phyloP scores from a whole-genome alignment of 2,888 invertebrate genomes.

The Shargacucullia verbasci region DNA sequence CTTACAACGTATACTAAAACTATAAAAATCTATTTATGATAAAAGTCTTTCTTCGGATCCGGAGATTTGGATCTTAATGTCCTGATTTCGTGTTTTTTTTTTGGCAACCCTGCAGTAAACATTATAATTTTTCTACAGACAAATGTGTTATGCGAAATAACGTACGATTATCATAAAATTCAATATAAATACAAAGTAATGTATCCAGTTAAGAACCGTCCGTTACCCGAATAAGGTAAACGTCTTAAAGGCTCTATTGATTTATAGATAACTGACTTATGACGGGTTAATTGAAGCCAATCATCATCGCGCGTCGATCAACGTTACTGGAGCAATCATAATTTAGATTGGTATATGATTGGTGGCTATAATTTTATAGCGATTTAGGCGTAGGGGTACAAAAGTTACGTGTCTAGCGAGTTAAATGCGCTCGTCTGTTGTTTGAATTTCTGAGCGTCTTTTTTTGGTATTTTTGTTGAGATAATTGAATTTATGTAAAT shows the following conservation, averaged over 20 bases:
- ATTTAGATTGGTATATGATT: constrained; percentile 56
- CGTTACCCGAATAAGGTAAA: constrained; percentile 35
- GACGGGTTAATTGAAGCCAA: constrained; percentile 72
- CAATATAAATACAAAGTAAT: constrained; percentile 8
- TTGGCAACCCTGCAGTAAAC: too few species aligned
- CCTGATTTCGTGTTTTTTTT: too few species aligned
- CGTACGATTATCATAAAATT: neutral
- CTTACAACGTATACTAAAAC: too few species aligned
- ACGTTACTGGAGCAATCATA: constrained; percentile 52
- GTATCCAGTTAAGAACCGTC: constrained; percentile 10
- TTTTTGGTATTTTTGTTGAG: neutral
- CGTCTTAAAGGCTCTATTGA: constrained; percentile 61
- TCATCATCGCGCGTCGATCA: constrained; percentile 62
- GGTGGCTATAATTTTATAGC: constrained; percentile 57
- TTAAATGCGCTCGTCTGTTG: constrained; percentile 14
- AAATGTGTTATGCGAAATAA: neutral
- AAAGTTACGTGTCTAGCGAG: constrained; percentile 32
- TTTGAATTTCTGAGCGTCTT: constrained; percentile 24
- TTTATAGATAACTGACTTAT: constrained; percentile 68
- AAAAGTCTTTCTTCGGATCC: too few species aligned
- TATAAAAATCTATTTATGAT: too few species aligned
- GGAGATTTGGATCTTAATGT: too few species aligned
- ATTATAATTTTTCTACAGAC: too few species aligned
- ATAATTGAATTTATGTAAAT: too few species aligned
- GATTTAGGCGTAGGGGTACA: constrained; percentile 47